Evolutionary conservation across 2,888 invertebrate species (phyloP).

Genomic region (Saturnia japonica): DNA sequence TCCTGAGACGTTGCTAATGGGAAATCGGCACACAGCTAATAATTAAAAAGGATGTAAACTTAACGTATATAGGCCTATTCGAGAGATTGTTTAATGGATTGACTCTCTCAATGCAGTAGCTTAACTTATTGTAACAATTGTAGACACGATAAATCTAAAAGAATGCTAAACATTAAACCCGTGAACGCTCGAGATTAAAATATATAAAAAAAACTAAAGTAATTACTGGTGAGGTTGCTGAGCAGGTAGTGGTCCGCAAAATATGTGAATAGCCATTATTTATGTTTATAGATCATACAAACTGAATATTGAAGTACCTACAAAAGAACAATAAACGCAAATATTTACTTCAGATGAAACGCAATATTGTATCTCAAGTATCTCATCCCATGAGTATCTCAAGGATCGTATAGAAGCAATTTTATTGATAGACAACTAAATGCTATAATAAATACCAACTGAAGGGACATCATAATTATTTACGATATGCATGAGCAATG

Average conservation of each 20-base stretch:
- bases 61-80: no score
- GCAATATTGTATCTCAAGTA: no score
- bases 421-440: not conserved
- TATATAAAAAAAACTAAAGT: not conserved
- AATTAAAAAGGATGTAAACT: no score
- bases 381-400: not conserved
- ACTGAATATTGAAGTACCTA: slow-evolving; percentile 14
- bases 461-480: not conserved
- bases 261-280: not conserved
- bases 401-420: not conserved
- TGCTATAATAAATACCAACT: not conserved
- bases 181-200: not conserved
- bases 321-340: not conserved
- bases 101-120: no score
- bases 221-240: not conserved
- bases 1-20: no score
- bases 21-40: no score
- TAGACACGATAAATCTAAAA: no score
- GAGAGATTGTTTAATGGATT: no score
- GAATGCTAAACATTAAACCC: not conserved
- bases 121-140: no score
- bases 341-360: not conserved
- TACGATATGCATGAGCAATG: no score
- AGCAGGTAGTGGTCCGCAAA: not conserved
- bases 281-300: slow-evolving; percentile 13